Percentiles rank a stretch among this genome's conserved stretches.
These are phyloP conservation scores for Pimpla rufipes DNA, from an alignment of 2,888 invertebrate genomes.

Conservation along the genomic window DNA sequence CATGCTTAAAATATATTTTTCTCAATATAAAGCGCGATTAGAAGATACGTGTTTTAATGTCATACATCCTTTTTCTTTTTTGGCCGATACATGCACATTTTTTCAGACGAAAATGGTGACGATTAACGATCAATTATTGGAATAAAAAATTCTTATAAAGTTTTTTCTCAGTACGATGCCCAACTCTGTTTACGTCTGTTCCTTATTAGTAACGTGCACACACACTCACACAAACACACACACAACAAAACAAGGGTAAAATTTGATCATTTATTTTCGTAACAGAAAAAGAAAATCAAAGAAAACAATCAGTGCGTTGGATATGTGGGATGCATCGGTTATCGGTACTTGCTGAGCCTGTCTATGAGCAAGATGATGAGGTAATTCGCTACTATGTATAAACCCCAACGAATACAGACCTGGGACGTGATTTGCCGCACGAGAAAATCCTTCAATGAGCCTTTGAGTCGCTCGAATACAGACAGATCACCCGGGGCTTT, in stretches of 20 bases:
- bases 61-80: not conserved
- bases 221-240: not conserved
- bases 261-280: constrained; percentile 32
- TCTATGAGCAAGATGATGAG: constrained; percentile 50
- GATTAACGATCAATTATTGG: not conserved
- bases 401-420: constrained; percentile 81
- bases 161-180: not conserved
- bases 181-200: not conserved
- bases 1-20: not conserved
- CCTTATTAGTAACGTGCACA: constrained; percentile 15
- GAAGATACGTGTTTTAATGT: not conserved
- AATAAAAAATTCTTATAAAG: not conserved
- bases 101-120: not conserved
- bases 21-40: not conserved
- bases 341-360: constrained; percentile 58
- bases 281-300: constrained; percentile 43
- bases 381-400: constrained; percentile 74
- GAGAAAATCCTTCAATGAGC: constrained; percentile 81
- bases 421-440: constrained; percentile 79
- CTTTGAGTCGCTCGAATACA: constrained; percentile 82
- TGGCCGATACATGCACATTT: not conserved
- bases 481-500: constrained; percentile 82
- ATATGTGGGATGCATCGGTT: constrained; percentile 42
- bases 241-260: constrained; percentile 33
- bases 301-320: constrained; percentile 3